Evolutionary conservation across 2,797 vertebrate species (phyloP).

Genomic region (Cottoperca gobio): DNA sequence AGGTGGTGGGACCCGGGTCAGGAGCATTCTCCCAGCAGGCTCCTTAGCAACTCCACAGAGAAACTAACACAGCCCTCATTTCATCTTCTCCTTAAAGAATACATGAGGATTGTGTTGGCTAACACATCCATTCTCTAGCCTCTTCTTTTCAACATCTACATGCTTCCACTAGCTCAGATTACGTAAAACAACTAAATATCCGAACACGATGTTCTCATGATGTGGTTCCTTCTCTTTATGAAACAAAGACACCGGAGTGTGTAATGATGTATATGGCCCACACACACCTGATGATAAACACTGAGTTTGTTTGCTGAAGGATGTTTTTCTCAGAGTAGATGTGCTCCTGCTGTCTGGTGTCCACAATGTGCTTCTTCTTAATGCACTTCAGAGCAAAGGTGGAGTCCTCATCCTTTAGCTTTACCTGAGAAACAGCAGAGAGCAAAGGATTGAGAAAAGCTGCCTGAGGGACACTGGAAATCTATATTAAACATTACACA

Average conservation of each 20-base stretch:
- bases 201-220: no score
- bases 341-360: slow-evolving; percentile 87
- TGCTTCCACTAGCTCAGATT: neutral
- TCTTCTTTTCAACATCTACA: neutral
- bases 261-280: neutral
- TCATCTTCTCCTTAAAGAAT: neutral
- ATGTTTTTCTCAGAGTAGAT: slow-evolving; percentile 88
- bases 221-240: neutral
- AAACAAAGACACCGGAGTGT: neutral
- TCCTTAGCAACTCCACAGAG: slow-evolving; percentile 74
- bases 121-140: neutral
- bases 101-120: neutral
- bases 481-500: neutral
- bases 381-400: slow-evolving; percentile 88
- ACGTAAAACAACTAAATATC: neutral
- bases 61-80: slow-evolving; percentile 18
- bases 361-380: slow-evolving; percentile 87
- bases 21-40: slow-evolving; percentile 60
- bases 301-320: slow-evolving; percentile 82
- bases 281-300: slow-evolving; percentile 84
- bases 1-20: slow-evolving; percentile 30
- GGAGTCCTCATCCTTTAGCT: slow-evolving; percentile 82
- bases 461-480: slow-evolving; percentile 41
- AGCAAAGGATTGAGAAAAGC: no score
- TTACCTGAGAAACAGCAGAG: slow-evolving; percentile 75